phyloP scores from a whole-genome alignment of 2,888 invertebrate genomes.

The Seira ritae region DNA sequence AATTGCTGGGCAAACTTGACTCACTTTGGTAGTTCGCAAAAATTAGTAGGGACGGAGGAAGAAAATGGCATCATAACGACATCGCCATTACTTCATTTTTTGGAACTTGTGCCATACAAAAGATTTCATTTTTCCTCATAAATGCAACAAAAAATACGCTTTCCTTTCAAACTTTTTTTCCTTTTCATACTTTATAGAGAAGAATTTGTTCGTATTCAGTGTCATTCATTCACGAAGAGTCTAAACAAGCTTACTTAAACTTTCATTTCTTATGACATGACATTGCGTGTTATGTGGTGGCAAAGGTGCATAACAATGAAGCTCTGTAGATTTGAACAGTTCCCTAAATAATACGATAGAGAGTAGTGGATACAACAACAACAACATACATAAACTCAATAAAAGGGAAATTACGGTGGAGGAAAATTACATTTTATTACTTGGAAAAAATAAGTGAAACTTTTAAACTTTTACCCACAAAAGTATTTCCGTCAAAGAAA shows the following conservation, averaged over 20 bases:
- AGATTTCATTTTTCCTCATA: not conserved
- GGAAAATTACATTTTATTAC: constrained; percentile 42
- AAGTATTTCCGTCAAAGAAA: constrained; percentile 7
- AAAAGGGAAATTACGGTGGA: constrained; percentile 41
- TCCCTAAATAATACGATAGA: too few species aligned
- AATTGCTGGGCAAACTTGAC: not conserved
- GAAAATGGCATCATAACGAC: too few species aligned
- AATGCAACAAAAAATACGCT: not conserved
- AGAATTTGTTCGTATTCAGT: not conserved
- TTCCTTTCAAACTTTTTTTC: not conserved
- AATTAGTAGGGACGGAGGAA: too few species aligned
- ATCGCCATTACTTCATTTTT: too few species aligned
- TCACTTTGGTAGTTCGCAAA: not conserved
- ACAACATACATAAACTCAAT: constrained; percentile 33
- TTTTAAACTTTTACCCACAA: constrained; percentile 1
- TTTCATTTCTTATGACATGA: constrained; percentile 1
- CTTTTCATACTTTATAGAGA: not conserved
- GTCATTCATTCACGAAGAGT: not conserved
- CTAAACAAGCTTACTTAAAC: constrained; percentile 6
- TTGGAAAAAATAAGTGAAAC: not conserved
- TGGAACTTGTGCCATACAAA: too few species aligned
- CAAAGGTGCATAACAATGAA: constrained; percentile 4
- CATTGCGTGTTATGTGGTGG: not conserved
- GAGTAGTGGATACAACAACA: too few species aligned
- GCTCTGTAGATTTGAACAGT: too few species aligned